Evolutionary conservation across 2,113 vertebrate genomes (phyloP).

Genomic region (Rhombomys opimus): DNA sequence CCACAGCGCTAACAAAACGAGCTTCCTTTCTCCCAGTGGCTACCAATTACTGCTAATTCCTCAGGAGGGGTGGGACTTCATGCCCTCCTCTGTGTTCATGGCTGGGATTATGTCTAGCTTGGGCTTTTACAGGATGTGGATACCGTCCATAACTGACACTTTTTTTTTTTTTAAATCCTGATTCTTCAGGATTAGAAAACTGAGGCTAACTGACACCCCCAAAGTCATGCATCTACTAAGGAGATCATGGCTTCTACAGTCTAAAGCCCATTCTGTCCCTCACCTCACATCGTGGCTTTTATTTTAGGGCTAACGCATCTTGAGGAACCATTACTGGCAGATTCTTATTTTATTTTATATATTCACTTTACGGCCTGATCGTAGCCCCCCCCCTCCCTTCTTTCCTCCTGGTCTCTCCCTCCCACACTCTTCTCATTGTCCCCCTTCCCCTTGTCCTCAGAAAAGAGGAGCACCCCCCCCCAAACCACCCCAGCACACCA

Average conservation of each 20-base stretch:
- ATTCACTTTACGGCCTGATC: too few relatives aligned
- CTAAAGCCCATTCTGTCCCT: not conserved
- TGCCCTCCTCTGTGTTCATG: not conserved
- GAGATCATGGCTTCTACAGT: not conserved
- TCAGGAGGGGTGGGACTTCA: not conserved
- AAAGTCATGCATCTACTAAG: not conserved
- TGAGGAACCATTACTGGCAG: not conserved
- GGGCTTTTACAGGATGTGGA: not conserved
- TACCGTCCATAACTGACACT: too few relatives aligned
- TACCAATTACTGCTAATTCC: not conserved
- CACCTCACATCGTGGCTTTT: not conserved
- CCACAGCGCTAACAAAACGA: not conserved
- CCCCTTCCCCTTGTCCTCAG: too few relatives aligned
- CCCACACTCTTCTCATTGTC: too few relatives aligned
- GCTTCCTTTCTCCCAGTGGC: too few relatives aligned
- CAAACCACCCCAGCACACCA: too few relatives aligned
- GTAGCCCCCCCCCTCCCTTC: too few relatives aligned
- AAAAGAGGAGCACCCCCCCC: too few relatives aligned
- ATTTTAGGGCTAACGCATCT: not conserved
- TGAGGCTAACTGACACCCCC: not conserved
- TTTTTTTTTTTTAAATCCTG: too few relatives aligned
- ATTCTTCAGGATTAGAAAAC: conserved; percentile 1
- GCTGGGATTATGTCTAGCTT: not conserved
- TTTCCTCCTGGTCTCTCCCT: too few relatives aligned
- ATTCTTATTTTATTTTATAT: not conserved